Percentiles rank a stretch among this genome's conserved stretches.
phyloP scores from a whole-genome alignment of 2,888 invertebrate genomes.

The Limnephilus auricula region DNA sequence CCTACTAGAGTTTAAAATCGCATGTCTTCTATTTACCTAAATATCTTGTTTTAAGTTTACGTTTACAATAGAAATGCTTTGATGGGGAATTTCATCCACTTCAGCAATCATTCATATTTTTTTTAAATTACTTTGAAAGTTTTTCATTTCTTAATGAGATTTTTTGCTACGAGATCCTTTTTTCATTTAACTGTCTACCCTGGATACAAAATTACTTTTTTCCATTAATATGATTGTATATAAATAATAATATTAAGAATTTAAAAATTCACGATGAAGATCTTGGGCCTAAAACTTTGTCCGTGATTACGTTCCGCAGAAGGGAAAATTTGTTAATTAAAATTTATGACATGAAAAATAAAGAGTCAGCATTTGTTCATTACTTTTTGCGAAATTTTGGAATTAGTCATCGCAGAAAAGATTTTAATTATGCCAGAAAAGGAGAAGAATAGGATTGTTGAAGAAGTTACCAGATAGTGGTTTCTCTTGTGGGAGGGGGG shows the following conservation, averaged over 20 bases:
- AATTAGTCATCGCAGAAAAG: conserved; percentile 48
- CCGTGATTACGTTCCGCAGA: conserved; percentile 6
- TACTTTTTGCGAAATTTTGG: conserved; percentile 32
- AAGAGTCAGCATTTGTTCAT: conserved; percentile 36
- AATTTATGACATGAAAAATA: conserved; percentile 44
- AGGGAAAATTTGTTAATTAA: conserved; percentile 25
- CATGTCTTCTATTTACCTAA: background rate
- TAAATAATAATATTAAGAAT: background rate
- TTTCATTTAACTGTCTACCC: background rate
- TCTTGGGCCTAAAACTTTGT: background rate
- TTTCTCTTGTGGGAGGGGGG: background rate
- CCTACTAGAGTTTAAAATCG: background rate
- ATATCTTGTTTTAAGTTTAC: background rate
- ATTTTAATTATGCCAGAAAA: conserved; percentile 49
- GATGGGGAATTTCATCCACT: background rate
- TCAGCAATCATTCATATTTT: background rate
- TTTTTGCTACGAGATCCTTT: background rate
- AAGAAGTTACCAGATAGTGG: background rate
- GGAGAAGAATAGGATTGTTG: background rate
- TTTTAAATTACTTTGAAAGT: background rate
- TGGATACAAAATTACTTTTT: background rate
- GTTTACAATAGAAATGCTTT: background rate
- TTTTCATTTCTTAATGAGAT: background rate
- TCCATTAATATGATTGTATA: conserved; percentile 2
- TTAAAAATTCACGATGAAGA: background rate